Conservation (phyloP, 2,113 vertebrate species). For the Leucoraja erinaceus region DNA sequence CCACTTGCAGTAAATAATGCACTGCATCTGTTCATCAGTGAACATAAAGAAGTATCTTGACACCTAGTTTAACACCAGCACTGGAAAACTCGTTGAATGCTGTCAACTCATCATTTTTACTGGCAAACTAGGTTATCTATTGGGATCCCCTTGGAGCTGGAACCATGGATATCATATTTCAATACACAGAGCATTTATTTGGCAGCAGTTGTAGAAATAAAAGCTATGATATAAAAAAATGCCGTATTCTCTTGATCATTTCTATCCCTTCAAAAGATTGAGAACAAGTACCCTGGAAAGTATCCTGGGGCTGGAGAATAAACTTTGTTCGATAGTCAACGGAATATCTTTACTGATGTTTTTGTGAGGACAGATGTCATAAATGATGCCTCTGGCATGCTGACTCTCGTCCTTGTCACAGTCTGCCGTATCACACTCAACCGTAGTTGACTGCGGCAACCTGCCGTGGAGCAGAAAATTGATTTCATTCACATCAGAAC, state of each 20-base stretch:
- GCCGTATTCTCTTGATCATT: not conserved
- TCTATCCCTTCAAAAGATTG: not conserved
- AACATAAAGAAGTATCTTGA: not conserved
- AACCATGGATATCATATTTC: not conserved
- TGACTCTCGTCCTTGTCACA: not conserved
- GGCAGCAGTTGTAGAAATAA: not conserved
- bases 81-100: not conserved
- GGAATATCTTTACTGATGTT: not conserved
- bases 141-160: not conserved
- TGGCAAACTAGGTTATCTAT: not conserved
- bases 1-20: not conserved
- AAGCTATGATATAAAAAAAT: not conserved
- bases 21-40: not conserved
- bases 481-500: not conserved
- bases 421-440: not conserved
- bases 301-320: not conserved
- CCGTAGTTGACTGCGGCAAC: not conserved
- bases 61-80: not conserved
- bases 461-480: constrained; percentile 1
- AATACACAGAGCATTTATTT: not conserved
- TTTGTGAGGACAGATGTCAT: not conserved
- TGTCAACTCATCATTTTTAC: not conserved
- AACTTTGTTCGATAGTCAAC: not conserved
- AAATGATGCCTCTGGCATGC: not conserved
- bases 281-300: too few species aligned